Base-by-base conservation (phyloP, 2,113 vertebrate genomes). In the Prietella phreatophila region DNA sequence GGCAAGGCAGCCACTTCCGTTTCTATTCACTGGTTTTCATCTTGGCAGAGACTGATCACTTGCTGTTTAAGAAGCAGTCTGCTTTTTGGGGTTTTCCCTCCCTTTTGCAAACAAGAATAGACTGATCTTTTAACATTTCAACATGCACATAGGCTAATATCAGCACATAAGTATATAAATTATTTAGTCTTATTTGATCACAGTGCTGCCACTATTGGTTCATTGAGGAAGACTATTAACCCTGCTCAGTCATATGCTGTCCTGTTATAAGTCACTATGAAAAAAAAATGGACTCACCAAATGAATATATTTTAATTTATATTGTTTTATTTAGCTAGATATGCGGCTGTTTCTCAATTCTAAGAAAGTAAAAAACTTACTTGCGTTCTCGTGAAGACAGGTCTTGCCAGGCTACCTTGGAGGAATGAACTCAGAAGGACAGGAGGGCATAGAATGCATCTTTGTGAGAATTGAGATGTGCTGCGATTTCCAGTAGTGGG, bases 11-110 rank as follows among this genome's bases (percentile, higher is more conserved):
- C 71, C 55, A 61, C 56, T 79, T 67, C 33, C 56, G 60, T 60
- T 82, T 82, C 61, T 85, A 50, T 83, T 87, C 82, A 87, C 87
- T 85, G 86, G 75, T 91, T 85, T 90, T 90, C 53, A 69, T 85
- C 78, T 39, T 92, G 92, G 92, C 90, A 92, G 91, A 86, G 89
- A 88, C 89, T 88, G 63, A 91, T 91, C 91, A 89, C 85, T 75
- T 78, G n/a, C 71, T 82, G 91, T 92, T 91, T 91, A 73, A 36
- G 71, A 88, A 85, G 82, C 84, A 87, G 85, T 55, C 83, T 47
- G 55, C 13, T 61, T 60, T 73, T 60, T 47, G 6, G 42, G 42
- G 55, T 69, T 75, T 20, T 39, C 1, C 5, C 50, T 78, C 11
- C 85, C 19, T 19, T 39, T 80, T 82, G 22, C 86, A 65, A 89